Conservation (phyloP, 2,888 invertebrate species). For the Silvanus unidentatus region DNA sequence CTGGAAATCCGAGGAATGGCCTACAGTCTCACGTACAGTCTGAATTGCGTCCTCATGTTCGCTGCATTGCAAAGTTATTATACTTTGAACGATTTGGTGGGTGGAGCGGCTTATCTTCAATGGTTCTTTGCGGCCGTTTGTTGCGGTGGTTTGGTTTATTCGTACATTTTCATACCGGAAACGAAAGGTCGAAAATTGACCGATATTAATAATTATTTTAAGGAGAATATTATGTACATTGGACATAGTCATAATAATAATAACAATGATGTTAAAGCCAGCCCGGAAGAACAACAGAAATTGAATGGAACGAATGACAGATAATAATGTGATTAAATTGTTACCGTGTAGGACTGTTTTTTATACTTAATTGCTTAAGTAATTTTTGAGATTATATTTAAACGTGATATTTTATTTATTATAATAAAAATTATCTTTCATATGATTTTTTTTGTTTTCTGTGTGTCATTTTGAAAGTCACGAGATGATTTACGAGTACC, state of each 20-base stretch:
- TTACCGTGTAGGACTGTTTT: too few relatives aligned
- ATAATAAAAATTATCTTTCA: too few relatives aligned
- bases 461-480: too few relatives aligned
- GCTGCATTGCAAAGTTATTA: constrained; percentile 51
- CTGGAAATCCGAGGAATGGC: constrained; percentile 55
- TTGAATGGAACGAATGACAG: background rate
- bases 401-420: too few relatives aligned
- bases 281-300: constrained; percentile 5
- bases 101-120: constrained; percentile 50
- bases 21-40: constrained; percentile 52
- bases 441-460: too few relatives aligned
- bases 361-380: too few relatives aligned
- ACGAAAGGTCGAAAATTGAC: constrained; percentile 47
- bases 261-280: constrained; percentile 1
- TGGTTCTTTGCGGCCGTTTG: constrained; percentile 53
- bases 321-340: too few relatives aligned
- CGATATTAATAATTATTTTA: constrained; percentile 49
- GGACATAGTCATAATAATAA: constrained; percentile 18
- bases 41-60: constrained; percentile 55
- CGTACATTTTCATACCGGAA: constrained; percentile 48
- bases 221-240: constrained; percentile 38
- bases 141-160: constrained; percentile 42
- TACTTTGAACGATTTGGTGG: constrained; percentile 35
- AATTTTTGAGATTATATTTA: too few relatives aligned
- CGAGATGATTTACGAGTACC: too few relatives aligned